Evolutionary conservation across 2,888 invertebrate genomes (phyloP).

Genomic region (Lymantria monacha): DNA sequence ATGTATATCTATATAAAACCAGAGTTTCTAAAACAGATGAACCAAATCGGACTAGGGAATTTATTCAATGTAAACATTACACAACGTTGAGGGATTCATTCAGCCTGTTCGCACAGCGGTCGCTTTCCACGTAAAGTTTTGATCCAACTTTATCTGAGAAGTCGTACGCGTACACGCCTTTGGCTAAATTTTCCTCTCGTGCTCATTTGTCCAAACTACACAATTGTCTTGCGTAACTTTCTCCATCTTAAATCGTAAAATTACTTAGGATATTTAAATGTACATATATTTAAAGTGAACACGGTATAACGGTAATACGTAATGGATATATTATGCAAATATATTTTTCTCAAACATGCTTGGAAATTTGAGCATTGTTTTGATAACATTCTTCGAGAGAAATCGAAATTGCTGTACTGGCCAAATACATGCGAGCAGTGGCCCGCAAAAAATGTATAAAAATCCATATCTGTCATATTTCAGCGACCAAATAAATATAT

Average conservation of each 20-base stretch:
- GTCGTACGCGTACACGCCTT: slow-evolving; percentile 10
- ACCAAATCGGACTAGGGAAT: not conserved
- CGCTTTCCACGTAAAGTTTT: slow-evolving; percentile 31
- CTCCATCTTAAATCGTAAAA: slow-evolving; percentile 31
- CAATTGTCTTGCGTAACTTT: slow-evolving; percentile 31
- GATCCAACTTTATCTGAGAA: slow-evolving; percentile 22
- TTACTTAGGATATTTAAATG: slow-evolving; percentile 17
- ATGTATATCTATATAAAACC: no score
- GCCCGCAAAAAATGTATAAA: no score
- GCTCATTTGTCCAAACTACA: slow-evolving; percentile 41
- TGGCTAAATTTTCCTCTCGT: slow-evolving; percentile 28
- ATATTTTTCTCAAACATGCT: no score
- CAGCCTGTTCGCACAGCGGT: not conserved
- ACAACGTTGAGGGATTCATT: not conserved
- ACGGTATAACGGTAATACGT: not conserved
- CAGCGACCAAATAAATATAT: no score
- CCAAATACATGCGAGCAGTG: no score
- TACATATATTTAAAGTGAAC: slow-evolving; percentile 11
- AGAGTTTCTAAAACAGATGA: no score
- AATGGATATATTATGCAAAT: no score
- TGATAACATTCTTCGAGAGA: no score
- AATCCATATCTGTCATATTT: no score
- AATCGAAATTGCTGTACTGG: no score
- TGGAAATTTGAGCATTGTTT: no score
- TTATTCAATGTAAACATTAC: not conserved